Evolutionary conservation across 2,113 vertebrate species (phyloP).

Genomic region (Tyrannus savana): DNA sequence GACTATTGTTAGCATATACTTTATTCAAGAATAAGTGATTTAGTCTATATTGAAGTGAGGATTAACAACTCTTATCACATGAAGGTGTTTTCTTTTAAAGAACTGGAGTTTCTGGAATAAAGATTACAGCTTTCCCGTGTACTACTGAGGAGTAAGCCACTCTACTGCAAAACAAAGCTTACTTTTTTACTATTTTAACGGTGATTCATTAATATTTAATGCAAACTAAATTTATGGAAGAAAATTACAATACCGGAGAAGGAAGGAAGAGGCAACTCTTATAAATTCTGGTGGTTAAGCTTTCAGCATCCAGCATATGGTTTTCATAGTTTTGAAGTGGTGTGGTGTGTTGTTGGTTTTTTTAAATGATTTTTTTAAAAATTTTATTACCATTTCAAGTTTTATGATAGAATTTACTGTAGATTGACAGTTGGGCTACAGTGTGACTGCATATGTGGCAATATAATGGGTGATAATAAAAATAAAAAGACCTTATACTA

Average conservation of each 20-base stretch:
- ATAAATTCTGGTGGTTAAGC: background rate
- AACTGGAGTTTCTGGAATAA: background rate
- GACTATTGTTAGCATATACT: background rate
- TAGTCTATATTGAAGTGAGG: background rate
- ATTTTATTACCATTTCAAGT: background rate
- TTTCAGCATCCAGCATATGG: background rate
- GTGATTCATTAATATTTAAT: background rate
- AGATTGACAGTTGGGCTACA: background rate
- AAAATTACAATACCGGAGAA: background rate
- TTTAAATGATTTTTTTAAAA: rapidly evolving
- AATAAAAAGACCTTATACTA: background rate
- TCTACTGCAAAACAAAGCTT: background rate
- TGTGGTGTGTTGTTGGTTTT: background rate
- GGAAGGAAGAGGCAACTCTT: background rate
- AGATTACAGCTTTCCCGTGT: background rate
- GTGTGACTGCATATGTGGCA: background rate
- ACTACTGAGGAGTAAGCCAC: background rate
- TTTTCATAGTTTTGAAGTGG: background rate
- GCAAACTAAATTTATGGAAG: background rate
- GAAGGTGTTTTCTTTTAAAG: background rate
- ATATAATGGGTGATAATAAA: background rate
- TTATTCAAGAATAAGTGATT: background rate
- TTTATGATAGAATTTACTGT: background rate
- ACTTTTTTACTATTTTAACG: background rate
- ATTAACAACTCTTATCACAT: background rate